Conservation (phyloP, 2,797 vertebrate genomes). For the Smutsia gigantea region DNA sequence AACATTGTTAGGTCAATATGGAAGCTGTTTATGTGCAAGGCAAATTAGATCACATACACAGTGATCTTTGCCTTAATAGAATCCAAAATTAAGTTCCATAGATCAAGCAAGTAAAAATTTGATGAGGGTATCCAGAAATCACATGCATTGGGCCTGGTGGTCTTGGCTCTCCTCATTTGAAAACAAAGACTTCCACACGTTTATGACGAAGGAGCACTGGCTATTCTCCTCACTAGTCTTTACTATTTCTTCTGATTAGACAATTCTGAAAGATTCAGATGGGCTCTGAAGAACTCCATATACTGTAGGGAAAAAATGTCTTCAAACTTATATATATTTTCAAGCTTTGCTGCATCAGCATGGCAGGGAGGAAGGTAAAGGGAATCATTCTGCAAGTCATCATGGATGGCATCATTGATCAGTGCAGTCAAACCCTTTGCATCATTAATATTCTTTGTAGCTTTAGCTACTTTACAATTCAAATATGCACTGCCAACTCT, state of each 20-base stretch:
- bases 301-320: slow-evolving; percentile 89
- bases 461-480: slow-evolving; percentile 90
- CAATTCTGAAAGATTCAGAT: slow-evolving; percentile 87
- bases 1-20: slow-evolving; percentile 92
- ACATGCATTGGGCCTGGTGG: slow-evolving; percentile 89
- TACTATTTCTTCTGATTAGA: slow-evolving; percentile 89
- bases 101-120: slow-evolving; percentile 91
- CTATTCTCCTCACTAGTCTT: slow-evolving; percentile 89
- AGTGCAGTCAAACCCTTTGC: slow-evolving; percentile 92
- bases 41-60: slow-evolving; percentile 90
- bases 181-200: slow-evolving; percentile 89
- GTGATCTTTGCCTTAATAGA: slow-evolving; percentile 94
- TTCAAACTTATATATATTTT: slow-evolving; percentile 93
- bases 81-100: slow-evolving; percentile 90
- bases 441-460: slow-evolving; percentile 92
- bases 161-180: slow-evolving; percentile 84
- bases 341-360: slow-evolving; percentile 86
- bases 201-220: slow-evolving; percentile 87
- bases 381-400: slow-evolving; percentile 81
- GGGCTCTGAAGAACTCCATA: slow-evolving; percentile 88
- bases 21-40: slow-evolving; percentile 93
- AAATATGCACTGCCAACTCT: slow-evolving; percentile 92
- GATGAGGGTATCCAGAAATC: slow-evolving; percentile 92
- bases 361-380: slow-evolving; percentile 91
- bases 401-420: slow-evolving; percentile 89